Base-by-base conservation (phyloP, 1,140 invertebrate species). In the Drosophila paulistorum region DNA sequence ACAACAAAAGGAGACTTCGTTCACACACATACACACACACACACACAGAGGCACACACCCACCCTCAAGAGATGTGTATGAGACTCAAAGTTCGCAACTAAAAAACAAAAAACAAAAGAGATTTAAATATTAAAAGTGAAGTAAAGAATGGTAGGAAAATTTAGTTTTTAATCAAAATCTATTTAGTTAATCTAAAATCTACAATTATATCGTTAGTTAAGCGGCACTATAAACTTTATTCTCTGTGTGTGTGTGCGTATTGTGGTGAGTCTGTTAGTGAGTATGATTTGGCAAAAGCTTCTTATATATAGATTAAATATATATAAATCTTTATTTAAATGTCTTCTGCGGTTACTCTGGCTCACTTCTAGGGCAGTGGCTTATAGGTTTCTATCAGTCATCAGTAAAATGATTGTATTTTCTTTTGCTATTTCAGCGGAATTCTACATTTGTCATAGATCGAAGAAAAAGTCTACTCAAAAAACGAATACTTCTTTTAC, bases 121-220 rank as follows among this genome's bases (percentile, higher is more conserved):
- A n/a, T 14, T 48, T 33, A 9, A 14, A 14, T 14, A 45, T 77
- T 55, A 54, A 64, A 42, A 61, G 30, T 70, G 68, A 64, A 57
- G 74, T 82, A 58, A 79, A 75, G 65, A 65, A 84, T 81, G 77
- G 66, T 85, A 69, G 74, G 81, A 86, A 86, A 82, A 68, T 72
- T 78, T 79, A 73, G 9, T 66, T 67, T 30, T 78, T 74, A 81
- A 71, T 51, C 64, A 71, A 41, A 68, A 63, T 23, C 68, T 68
- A 51, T 45, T 63, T 79, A 72, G 7, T 20, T 39, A 39, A 1
- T 39, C 37, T 39, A 39, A 13, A 20, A 51, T 51, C 45, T 51
- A 51, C 45, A 20, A 51, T 51, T 51, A 51, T 3, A 51, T 51
- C 3, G 17, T 51, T 23, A 51, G 10, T 51, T 7, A 51, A 51